Base-by-base conservation (phyloP, 2,888 invertebrate genomes). In the Dascillus cervinus region DNA sequence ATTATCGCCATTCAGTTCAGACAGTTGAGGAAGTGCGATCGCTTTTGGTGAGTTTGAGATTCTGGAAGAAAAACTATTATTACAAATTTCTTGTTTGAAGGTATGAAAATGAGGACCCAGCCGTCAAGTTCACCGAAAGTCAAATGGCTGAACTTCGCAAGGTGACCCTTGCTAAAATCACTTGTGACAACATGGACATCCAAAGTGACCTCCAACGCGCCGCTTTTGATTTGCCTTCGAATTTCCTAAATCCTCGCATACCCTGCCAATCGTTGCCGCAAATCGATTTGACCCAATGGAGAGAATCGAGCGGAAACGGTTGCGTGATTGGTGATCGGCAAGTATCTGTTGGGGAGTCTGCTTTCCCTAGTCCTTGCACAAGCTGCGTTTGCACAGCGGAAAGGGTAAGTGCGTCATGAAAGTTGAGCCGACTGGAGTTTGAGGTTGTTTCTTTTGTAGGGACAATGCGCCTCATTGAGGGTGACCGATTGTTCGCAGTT, bases 1-100 rank as follows among this genome's bases (percentile, higher is more conserved):
- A 85, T 97, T 51, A 90, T 97, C 49, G 95, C 90, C 30, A 86
- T 88, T 29, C 96, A 96, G 67, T 95, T 95, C 68, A 71, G 87
- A 30, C 86, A 88, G 54, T 67, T 89, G 28, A 78, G 90, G 46
- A 88, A 89, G 56, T 96, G 96, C 55, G 97, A 97, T 68, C 71
- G 96, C 48, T 95, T 84, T 69, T 97, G 94, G 90, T 80, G 55
- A 68, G 68, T 46, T 20, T 8, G 8, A 17, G 8, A 17, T 6
- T n/a, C n/a, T n/a, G n/a, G n/a, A n/a, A n/a, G n/a, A n/a, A n/a
- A n/a, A 15, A 8, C 12, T 5, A 14, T 26, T 14, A 14, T 23
- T 13, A 20, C 15, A 21, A 9, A 15, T 14, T 20, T 21, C 23
- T 3, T 21, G 23, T 50, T 52, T 5, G 20, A 4, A 79, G 79